A percentile compares a stretch with the other conserved stretches of the same genome.
phyloP scores from a whole-genome alignment of 2,888 invertebrate species.

The Drosophila subquinaria region DNA sequence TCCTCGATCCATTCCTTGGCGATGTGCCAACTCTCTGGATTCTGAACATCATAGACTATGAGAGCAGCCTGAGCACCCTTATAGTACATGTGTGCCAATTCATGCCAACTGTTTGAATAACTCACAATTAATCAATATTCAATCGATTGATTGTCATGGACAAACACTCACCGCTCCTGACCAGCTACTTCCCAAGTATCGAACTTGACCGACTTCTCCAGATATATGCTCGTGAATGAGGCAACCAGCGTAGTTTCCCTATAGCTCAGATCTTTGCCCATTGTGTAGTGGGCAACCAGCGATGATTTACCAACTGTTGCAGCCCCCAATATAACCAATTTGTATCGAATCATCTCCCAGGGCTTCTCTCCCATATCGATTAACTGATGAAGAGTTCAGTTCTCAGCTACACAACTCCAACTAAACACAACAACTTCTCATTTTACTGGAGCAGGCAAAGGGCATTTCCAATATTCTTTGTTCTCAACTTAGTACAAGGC shows the following conservation, averaged over 20 bases:
- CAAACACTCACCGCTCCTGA: slow-evolving; percentile 91
- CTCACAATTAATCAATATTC: neutral
- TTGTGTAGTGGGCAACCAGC: neutral
- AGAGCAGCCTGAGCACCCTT: slow-evolving; percentile 98
- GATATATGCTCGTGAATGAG: slow-evolving; percentile 4
- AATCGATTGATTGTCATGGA: neutral
- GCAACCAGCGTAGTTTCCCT: slow-evolving; percentile 22
- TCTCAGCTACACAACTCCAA: neutral
- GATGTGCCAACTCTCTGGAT: slow-evolving; percentile 98
- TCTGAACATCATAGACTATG: slow-evolving; percentile 99
- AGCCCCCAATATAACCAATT: slow-evolving; percentile 38
- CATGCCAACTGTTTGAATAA: slow-evolving; percentile 92
- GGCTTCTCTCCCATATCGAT: neutral
- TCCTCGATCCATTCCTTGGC: slow-evolving; percentile 99
- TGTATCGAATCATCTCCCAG: slow-evolving; percentile 4
- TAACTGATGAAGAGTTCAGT: neutral
- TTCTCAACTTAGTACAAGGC: neutral
- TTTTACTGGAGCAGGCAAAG: neutral
- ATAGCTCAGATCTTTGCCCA: neutral
- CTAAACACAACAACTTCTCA: neutral
- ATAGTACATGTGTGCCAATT: slow-evolving; percentile 99
- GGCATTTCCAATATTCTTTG: slow-evolving; percentile 5
- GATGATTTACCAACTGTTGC: slow-evolving; percentile 36
- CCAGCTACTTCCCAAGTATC: slow-evolving; percentile 99
- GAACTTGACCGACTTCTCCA: slow-evolving; percentile 98